Evolutionary conservation across 2,797 vertebrate species (phyloP).

Genomic region (Hirundo rustica): DNA sequence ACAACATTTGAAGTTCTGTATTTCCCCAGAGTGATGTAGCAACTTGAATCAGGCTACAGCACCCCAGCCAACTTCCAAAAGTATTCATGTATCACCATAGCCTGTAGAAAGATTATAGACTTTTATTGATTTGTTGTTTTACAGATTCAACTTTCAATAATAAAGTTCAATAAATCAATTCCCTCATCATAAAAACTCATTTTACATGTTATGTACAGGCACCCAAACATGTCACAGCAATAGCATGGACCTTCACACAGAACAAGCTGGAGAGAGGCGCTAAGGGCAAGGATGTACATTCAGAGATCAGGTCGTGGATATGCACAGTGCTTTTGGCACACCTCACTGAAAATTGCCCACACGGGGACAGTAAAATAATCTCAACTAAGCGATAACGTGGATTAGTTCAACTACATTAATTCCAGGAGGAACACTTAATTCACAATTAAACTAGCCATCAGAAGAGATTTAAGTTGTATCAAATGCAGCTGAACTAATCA

Average conservation of each 20-base stretch:
- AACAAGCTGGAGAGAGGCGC: not conserved
- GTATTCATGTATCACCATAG: slow-evolving; percentile 62
- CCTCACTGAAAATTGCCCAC: slow-evolving; percentile 27
- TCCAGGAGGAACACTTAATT: slow-evolving; percentile 11
- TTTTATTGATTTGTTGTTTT: slow-evolving; percentile 74
- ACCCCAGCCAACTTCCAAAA: not conserved
- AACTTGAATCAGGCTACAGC: fast-evolving
- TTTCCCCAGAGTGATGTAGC: not conserved
- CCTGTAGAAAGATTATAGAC: slow-evolving; percentile 76
- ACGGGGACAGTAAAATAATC: slow-evolving; percentile 40
- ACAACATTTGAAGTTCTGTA: not conserved
- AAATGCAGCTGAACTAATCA: slow-evolving; percentile 59
- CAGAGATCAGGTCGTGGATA: slow-evolving; percentile 58
- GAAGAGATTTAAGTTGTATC: slow-evolving; percentile 15
- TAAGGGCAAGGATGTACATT: slow-evolving; percentile 60
- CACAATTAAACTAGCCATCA: slow-evolving; percentile 22
- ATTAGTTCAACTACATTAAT: slow-evolving; percentile 51
- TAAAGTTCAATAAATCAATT: slow-evolving; percentile 78
- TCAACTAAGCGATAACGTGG: not conserved
- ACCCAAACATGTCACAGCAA: slow-evolving; percentile 69
- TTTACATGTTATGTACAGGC: slow-evolving; percentile 81
- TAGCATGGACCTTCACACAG: slow-evolving; percentile 46
- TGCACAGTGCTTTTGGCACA: slow-evolving; percentile 77
- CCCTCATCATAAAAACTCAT: slow-evolving; percentile 77
- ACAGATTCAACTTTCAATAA: slow-evolving; percentile 75